Evolutionary conservation across 2,113 vertebrate genomes (phyloP).

Genomic region (Anguilla japonica): DNA sequence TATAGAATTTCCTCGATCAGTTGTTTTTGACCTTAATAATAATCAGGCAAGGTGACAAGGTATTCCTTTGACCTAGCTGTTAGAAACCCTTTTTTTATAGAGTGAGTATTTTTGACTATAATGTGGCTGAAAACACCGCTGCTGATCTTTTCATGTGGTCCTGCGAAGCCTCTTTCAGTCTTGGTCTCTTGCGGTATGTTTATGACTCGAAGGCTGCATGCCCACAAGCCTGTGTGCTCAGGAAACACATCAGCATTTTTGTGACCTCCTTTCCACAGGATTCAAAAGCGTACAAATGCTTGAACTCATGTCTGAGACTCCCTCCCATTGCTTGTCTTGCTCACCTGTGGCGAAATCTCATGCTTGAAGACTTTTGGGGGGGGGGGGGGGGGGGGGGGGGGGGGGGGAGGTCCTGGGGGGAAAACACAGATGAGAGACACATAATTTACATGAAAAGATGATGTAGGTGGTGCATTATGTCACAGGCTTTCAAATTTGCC

Average conservation of each 20-base stretch:
- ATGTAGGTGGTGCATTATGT: not conserved
- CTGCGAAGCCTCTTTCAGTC: not conserved
- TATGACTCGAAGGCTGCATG: not conserved
- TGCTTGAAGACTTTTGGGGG: not conserved
- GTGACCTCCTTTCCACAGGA: not conserved
- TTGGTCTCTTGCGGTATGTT: not conserved
- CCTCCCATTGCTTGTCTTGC: not conserved
- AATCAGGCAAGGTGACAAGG: not conserved
- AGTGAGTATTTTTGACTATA: not conserved
- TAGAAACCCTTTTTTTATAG: not conserved
- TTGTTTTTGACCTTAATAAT: not conserved
- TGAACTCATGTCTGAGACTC: not conserved
- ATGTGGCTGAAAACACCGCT: not conserved
- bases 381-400: too few species aligned
- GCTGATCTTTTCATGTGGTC: not conserved
- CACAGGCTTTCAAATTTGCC: too few species aligned
- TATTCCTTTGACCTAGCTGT: not conserved
- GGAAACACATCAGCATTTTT: constrained; percentile 1
- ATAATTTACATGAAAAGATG: not conserved
- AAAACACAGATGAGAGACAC: not conserved
- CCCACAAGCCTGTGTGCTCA: not conserved
- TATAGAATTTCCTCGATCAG: not conserved
- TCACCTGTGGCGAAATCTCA: not conserved
- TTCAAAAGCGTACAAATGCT: not conserved
- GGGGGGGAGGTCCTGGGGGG: not conserved